Evolutionary conservation across 2,113 vertebrate genomes (phyloP), one percentile per base, ranked within the genome.

Genomic region (Corydoras maculifer): DNA sequence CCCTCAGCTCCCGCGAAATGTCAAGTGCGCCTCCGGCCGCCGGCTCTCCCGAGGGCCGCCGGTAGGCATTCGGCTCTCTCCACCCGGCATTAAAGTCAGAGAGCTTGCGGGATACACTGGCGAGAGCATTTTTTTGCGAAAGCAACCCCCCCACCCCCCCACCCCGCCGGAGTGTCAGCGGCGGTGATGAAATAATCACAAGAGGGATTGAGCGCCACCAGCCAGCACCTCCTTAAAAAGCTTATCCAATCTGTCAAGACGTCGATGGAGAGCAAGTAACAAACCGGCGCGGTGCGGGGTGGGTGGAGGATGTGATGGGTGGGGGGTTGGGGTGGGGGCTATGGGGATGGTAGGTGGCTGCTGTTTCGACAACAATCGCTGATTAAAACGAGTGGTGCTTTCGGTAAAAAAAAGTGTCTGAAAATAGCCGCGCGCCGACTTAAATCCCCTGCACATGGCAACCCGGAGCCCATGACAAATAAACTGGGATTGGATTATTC

Each of bases 161-260:
- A 7, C 30, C 32, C 54, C 30, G 32, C 65, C 4, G 15, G 51
- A 58, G 53, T 14, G 53, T 11, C 15, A 43, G 4, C 18, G 54
- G 10, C 9, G 10, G 15, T 48, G 31, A 48, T 15, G 7, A 76
- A 67, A 79, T 86, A 86, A 88, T 89, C 66, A 55, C 8, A n/a
- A 43, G 31, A 48, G 32, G 5, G 55, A 48, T n/a, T 8, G 5
- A 58, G 55, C 15, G 10, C n/a, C 4, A 54, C 69, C 3, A 75
- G 66, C 78, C 86, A 87, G 87, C 87, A 82, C 84, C 82, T 85
- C 84, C 84, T 85, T 85, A 87, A 86, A 81, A 70, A 81, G 76
- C 58, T 76, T 82, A 79, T 83, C 82, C 84, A 81, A 83, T 82
- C 80, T 80, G 82, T 85, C 84, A 80, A 70, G 78, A 81, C 75